These are phyloP conservation scores for Hyperoodon ampullatus DNA, from an alignment of 2,113 vertebrate genomes.

Conservation along the genomic window DNA sequence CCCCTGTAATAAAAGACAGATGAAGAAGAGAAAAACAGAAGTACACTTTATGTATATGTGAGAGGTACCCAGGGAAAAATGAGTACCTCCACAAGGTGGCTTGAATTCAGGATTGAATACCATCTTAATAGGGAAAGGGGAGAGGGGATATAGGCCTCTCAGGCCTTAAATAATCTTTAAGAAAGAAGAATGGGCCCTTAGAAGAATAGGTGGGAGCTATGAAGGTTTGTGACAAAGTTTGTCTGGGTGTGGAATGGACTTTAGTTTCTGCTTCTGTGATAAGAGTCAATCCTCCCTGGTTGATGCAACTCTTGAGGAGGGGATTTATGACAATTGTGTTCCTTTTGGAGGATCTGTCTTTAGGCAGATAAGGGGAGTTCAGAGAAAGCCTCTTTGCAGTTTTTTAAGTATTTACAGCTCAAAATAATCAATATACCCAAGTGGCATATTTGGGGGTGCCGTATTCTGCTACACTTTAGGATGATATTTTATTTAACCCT, in stretches of 20 bases:
- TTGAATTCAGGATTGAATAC: neutral
- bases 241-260: neutral
- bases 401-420: neutral
- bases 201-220: neutral
- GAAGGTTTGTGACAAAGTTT: neutral
- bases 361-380: neutral
- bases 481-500: neutral
- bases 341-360: neutral
- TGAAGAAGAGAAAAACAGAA: neutral
- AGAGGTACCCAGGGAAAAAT: neutral
- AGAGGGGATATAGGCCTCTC: neutral
- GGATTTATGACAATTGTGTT: neutral
- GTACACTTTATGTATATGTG: neutral
- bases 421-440: constrained; percentile 20
- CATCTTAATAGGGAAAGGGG: neutral
- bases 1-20: neutral
- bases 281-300: neutral
- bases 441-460: neutral
- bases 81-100: neutral
- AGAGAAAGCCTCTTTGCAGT: neutral
- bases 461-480: neutral
- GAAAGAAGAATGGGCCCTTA: neutral
- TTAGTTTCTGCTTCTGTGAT: neutral
- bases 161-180: neutral
- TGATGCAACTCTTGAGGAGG: neutral